Percentiles rank a stretch among this genome's conserved stretches.
Conservation (phyloP, 2,797 vertebrate genomes). For the Tamandua tetradactyla region DNA sequence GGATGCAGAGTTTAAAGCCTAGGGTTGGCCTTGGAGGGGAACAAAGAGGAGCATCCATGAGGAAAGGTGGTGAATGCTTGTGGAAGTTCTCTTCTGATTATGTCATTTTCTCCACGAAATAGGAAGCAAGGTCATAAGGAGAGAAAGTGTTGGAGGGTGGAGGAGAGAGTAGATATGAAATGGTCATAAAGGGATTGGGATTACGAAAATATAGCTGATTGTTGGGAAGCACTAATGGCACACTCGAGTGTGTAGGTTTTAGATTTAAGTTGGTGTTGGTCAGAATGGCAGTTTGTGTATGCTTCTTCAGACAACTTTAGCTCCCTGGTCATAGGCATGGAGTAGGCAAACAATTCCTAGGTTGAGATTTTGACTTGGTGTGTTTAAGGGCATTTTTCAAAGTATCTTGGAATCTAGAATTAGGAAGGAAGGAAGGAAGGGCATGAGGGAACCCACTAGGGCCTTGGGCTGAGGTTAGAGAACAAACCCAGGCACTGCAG, state of each 20-base stretch:
- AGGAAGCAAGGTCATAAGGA: background rate
- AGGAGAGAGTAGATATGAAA: background rate
- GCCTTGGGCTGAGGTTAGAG: background rate
- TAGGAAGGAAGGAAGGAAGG: background rate
- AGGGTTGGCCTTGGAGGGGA: too few relatives aligned
- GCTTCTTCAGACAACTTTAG: background rate
- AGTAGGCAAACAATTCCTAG: background rate
- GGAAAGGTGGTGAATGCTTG: background rate
- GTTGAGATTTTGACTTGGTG: background rate
- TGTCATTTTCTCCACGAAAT: background rate
- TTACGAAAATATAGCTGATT: background rate
- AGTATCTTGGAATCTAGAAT: background rate
- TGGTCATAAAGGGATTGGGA: rapidly evolving
- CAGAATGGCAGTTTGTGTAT: background rate
- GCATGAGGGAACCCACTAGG: background rate
- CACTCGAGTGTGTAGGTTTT: background rate
- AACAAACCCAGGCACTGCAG: background rate
- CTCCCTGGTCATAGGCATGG: rapidly evolving
- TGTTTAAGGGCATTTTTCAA: background rate
- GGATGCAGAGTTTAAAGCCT: background rate
- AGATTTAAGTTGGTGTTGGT: too few relatives aligned
- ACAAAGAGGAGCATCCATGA: too few relatives aligned
- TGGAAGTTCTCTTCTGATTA: background rate
- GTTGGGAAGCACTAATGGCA: rapidly evolving
- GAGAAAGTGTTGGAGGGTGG: background rate